These are phyloP conservation scores for Axinella damicornis DNA, from an alignment of 37 sponge, comb jelly and placozoan genomes.

Conservation along the genomic window DNA sequence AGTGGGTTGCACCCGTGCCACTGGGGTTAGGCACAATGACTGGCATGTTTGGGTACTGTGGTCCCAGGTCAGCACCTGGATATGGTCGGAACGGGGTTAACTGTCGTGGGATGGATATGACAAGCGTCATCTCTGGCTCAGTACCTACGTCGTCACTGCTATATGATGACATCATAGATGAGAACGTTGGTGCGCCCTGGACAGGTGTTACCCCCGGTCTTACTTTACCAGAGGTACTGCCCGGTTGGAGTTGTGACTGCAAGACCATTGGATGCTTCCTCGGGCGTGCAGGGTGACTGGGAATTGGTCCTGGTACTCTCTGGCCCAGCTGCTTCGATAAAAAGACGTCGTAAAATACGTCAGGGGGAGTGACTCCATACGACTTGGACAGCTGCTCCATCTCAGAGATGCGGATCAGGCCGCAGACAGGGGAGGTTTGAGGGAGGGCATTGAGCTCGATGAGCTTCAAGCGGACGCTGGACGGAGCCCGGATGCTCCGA, in stretches of 20 bases:
- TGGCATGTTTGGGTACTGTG: no score
- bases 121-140: not conserved
- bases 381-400: constrained; percentile 52
- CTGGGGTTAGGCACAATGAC: no score
- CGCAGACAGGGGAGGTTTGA: constrained; percentile 73
- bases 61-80: no score
- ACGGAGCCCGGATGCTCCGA: constrained; percentile 68
- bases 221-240: not conserved
- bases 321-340: not conserved
- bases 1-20: no score
- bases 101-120: constrained; percentile 49
- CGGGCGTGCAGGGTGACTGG: no score
- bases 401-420: constrained; percentile 54
- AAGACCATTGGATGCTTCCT: no score
- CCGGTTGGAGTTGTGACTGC: no score
- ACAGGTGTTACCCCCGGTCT: not conserved
- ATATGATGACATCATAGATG: not conserved
- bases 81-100: not conserved
- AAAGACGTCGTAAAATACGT: constrained; percentile 47
- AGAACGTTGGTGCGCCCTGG: not conserved
- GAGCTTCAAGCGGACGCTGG: constrained; percentile 55
- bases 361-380: constrained; percentile 49
- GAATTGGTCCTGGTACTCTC: not conserved
- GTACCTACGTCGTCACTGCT: no score
- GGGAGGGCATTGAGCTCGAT: constrained; percentile 69